Percentiles rank a stretch among this genome's conserved stretches.
Conservation (phyloP, 2,113 vertebrate genomes). For the Ivindomyrus marchei region DNA sequence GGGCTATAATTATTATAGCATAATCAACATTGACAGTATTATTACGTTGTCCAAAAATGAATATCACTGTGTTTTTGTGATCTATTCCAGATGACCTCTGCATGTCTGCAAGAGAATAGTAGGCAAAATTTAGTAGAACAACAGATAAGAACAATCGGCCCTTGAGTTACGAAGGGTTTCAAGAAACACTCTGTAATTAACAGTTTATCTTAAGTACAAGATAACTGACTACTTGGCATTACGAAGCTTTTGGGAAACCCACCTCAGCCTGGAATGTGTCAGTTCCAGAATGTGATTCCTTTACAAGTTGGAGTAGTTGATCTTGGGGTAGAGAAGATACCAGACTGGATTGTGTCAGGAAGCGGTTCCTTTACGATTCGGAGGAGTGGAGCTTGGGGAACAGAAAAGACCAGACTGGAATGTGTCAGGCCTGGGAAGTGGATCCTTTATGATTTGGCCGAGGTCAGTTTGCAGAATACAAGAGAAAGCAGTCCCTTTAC, state of each 20-base stretch:
- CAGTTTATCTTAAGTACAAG: background rate
- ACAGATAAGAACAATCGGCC: background rate
- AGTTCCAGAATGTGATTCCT: background rate
- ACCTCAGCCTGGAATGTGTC: background rate
- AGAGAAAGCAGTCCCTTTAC: background rate
- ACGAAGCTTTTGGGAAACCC: background rate
- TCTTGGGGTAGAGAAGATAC: background rate
- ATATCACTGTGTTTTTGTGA: background rate
- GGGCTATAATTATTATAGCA: background rate
- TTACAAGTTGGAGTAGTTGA: slow-evolving; percentile 1
- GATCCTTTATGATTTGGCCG: background rate
- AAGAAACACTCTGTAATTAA: background rate
- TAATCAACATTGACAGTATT: background rate
- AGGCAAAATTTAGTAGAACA: background rate
- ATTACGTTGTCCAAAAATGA: background rate
- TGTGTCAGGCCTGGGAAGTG: background rate
- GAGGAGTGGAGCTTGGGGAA: background rate
- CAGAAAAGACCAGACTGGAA: background rate
- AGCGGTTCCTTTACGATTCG: background rate
- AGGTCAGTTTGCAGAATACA: background rate
- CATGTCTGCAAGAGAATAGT: background rate
- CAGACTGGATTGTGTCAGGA: background rate
- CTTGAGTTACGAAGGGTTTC: too few relatives aligned
- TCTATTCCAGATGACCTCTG: background rate
- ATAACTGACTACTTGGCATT: background rate